phyloP scores from a whole-genome alignment of 2,888 invertebrate genomes.

The Carabus problematicus region DNA sequence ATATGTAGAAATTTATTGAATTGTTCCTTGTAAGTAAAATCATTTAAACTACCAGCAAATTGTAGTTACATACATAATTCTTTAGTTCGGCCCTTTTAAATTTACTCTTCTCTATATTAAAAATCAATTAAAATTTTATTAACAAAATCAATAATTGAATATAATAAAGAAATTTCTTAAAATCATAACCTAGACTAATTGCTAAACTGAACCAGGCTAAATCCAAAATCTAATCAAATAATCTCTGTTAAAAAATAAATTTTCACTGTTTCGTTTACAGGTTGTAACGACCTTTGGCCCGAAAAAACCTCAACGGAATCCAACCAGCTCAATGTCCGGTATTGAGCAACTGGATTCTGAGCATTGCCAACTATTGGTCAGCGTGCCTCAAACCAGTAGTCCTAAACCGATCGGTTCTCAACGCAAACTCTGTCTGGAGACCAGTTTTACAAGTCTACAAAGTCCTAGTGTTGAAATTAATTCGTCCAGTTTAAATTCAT shows the following conservation, averaged over 20 bases:
- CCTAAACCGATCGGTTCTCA: slow-evolving; percentile 44
- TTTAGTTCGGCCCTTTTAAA: too few species aligned
- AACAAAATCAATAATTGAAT: too few species aligned
- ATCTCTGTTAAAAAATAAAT: not conserved
- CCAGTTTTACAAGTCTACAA: slow-evolving; percentile 76
- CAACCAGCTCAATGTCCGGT: slow-evolving; percentile 55
- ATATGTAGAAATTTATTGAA: too few species aligned
- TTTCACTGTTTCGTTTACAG: slow-evolving; percentile 56
- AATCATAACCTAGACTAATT: too few species aligned
- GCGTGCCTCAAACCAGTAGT: slow-evolving; percentile 41
- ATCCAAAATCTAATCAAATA: not conserved
- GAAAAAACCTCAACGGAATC: slow-evolving; percentile 73
- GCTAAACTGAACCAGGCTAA: too few species aligned
- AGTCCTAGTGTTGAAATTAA: slow-evolving; percentile 55
- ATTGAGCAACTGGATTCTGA: slow-evolving; percentile 47
- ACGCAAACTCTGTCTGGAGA: slow-evolving; percentile 68
- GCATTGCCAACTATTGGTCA: slow-evolving; percentile 44
- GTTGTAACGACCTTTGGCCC: slow-evolving; percentile 82
- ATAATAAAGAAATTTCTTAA: too few species aligned
- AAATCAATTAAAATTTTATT: too few species aligned
- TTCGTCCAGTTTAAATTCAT: slow-evolving; percentile 53
- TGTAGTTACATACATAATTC: too few species aligned
- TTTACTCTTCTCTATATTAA: too few species aligned
- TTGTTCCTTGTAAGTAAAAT: too few species aligned
- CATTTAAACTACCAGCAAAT: too few species aligned